A percentile compares a stretch with the other conserved stretches of the same genome.
Conservation (phyloP, 2,888 invertebrate species). For the Eristalis pertinax region DNA sequence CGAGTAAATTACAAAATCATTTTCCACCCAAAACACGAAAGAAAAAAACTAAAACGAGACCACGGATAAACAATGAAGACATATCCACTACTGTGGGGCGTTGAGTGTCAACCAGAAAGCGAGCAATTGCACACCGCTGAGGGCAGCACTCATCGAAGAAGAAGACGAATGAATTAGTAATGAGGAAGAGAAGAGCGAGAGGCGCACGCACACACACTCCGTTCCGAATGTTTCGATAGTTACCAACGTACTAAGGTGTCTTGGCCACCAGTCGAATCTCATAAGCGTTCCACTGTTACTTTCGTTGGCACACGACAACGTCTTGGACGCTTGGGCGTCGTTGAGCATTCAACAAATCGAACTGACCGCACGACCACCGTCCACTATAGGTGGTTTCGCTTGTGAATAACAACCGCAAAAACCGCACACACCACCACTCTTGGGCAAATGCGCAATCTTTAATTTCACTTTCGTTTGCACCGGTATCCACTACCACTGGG, state of each 20-base stretch:
- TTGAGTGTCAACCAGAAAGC: slow-evolving; percentile 35
- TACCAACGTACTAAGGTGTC: slow-evolving; percentile 47
- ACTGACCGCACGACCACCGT: not conserved
- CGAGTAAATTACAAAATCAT: slow-evolving; percentile 36
- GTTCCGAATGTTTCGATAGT: slow-evolving; percentile 63
- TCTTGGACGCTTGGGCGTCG: not conserved
- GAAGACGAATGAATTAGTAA: slow-evolving; percentile 31
- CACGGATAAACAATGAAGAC: slow-evolving; percentile 20
- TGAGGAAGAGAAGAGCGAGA: slow-evolving; percentile 5
- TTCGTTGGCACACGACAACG: slow-evolving; percentile 15
- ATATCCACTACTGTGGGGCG: slow-evolving; percentile 19
- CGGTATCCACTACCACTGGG: slow-evolving; percentile 40
- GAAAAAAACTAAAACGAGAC: not conserved
- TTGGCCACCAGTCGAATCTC: slow-evolving; percentile 48
- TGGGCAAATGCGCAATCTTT: slow-evolving; percentile 64
- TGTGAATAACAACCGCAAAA: slow-evolving; percentile 44
- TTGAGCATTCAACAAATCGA: not conserved
- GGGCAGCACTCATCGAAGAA: slow-evolving; percentile 40
- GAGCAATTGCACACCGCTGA: slow-evolving; percentile 3
- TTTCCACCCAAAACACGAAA: slow-evolving; percentile 3
- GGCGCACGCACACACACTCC: slow-evolving; percentile 40
- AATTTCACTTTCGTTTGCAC: slow-evolving; percentile 70
- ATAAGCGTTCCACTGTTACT: slow-evolving; percentile 49
- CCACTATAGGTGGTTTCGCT: slow-evolving; percentile 55
- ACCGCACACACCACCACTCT: slow-evolving; percentile 18